These are phyloP conservation scores for Anolis apletophallus DNA, from an alignment of 2,797 vertebrate genomes.

Conservation along the genomic window DNA sequence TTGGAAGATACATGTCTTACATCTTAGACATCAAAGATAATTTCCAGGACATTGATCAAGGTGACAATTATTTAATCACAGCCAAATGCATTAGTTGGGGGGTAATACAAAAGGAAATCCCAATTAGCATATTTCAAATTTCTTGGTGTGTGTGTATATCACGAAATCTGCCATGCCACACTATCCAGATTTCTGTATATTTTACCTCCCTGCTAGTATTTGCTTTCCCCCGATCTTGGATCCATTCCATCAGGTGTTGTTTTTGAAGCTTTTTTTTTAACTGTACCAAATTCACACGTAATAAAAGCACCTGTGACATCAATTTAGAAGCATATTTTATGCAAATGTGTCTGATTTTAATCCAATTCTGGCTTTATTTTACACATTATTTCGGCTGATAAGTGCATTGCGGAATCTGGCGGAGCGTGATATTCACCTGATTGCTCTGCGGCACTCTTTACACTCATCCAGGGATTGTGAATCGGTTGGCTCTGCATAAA, in stretches of 20 bases:
- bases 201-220: not conserved
- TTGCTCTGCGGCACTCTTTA: no score
- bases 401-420: not conserved
- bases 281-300: not conserved
- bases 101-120: not conserved
- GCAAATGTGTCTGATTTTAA: not conserved
- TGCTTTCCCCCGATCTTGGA: not conserved
- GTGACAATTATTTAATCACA: not conserved
- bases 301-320: not conserved
- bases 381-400: not conserved
- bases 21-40: not conserved
- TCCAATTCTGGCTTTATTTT: not conserved
- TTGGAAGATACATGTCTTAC: not conserved
- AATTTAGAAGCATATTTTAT: not conserved
- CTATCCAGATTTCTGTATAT: not conserved
- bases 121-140: not conserved
- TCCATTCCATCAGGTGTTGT: not conserved
- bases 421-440: not conserved
- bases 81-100: not conserved
- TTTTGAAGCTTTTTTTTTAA: no score
- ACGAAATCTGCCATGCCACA: not conserved
- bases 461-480: not conserved
- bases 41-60: not conserved
- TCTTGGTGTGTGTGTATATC: not conserved
- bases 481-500: not conserved